These are phyloP conservation scores for Lophochroa leadbeateri DNA, from an alignment of 2,113 vertebrate genomes.

Conservation along the genomic window DNA sequence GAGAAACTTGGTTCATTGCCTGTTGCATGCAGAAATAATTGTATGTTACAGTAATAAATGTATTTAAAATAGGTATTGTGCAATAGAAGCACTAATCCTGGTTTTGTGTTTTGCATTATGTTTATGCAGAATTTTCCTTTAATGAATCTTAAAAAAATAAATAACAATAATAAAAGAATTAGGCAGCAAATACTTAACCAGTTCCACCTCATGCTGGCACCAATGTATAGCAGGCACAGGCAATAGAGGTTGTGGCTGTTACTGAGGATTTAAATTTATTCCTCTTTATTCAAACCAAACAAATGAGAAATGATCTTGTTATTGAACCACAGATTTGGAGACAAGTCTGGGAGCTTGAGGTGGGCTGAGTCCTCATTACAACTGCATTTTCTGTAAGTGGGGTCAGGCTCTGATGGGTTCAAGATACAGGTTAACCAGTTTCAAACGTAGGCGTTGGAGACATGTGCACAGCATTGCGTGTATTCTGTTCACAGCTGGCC, in stretches of 20 bases:
- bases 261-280: neutral
- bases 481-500: neutral
- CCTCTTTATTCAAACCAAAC: neutral
- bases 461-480: accelerated
- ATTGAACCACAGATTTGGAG: neutral
- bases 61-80: neutral
- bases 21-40: neutral
- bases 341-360: neutral
- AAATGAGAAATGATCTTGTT: neutral
- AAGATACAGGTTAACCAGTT: neutral
- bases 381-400: accelerated
- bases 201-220: neutral
- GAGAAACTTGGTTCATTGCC: constrained; percentile 9
- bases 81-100: neutral
- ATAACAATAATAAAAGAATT: neutral
- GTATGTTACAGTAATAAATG: neutral
- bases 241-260: neutral
- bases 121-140: neutral
- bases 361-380: neutral
- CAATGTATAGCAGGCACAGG: neutral
- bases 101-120: neutral
- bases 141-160: neutral
- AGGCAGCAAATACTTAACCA: neutral
- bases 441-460: neutral
- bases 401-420: neutral